phyloP scores from a whole-genome alignment of 2,113 vertebrate genomes.

The Ciconia stormi region DNA sequence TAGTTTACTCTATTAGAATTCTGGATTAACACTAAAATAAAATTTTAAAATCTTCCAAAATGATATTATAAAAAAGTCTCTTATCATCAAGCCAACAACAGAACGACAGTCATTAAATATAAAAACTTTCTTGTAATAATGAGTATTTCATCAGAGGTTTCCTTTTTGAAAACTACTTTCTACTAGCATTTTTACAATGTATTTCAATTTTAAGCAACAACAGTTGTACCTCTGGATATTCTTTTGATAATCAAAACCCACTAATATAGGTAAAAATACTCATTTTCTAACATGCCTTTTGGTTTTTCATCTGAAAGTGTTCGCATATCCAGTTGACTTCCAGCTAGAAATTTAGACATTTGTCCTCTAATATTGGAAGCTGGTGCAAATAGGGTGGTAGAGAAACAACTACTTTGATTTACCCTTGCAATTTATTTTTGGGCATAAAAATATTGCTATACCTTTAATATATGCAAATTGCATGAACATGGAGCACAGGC shows the following conservation, averaged over 20 bases:
- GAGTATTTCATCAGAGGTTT: neutral
- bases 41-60: neutral
- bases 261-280: neutral
- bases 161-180: neutral
- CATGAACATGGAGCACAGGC: neutral
- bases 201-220: neutral
- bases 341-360: neutral
- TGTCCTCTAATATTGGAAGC: neutral
- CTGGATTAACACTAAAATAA: neutral
- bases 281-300: neutral
- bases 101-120: neutral
- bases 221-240: neutral
- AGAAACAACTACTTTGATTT: neutral
- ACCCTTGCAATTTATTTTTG: neutral
- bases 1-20: neutral
- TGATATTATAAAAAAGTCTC: neutral
- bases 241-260: neutral
- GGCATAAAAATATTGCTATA: neutral
- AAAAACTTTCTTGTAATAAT: neutral
- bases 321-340: neutral
- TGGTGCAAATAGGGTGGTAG: neutral
- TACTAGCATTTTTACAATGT: neutral
- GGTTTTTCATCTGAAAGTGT: neutral
- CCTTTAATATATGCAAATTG: slow-evolving; percentile 6
- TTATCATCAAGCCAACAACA: neutral